A percentile compares a stretch with the other conserved stretches of the same genome.
phyloP scores from a whole-genome alignment of 1,140 invertebrate species.

The Conopomorpha cramerella region DNA sequence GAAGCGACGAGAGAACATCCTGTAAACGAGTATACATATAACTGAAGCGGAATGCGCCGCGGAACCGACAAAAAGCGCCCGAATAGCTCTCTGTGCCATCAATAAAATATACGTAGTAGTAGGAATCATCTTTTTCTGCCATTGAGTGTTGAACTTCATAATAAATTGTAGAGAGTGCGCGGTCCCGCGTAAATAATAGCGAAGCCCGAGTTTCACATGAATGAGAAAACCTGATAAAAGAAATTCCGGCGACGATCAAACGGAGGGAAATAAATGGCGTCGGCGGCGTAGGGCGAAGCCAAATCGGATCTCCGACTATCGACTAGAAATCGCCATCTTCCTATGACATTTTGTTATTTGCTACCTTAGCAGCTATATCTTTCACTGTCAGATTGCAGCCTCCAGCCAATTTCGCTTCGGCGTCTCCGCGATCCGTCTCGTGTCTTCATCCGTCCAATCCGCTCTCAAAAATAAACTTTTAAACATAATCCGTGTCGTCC shows the following conservation, averaged over 20 bases:
- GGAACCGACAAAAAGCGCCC: constrained; percentile 1
- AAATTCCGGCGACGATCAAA: constrained; percentile 35
- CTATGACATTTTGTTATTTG: constrained; percentile 17
- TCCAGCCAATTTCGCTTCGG: not conserved
- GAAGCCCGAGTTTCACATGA: constrained; percentile 21
- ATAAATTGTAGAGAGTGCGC: constrained; percentile 16
- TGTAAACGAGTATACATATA: constrained; percentile 10
- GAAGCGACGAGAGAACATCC: constrained; percentile 26
- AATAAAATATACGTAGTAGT: constrained; percentile 17
- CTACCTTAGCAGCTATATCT: constrained; percentile 13
- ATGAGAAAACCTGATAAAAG: constrained; percentile 30
- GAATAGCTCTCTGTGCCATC: constrained; percentile 10
- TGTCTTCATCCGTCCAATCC: not conserved
- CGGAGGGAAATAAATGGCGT: constrained; percentile 26
- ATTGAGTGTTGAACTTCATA: constrained; percentile 16
- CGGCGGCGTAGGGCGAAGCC: constrained; percentile 4
- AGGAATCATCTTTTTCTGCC: constrained; percentile 12
- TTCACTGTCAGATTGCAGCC: constrained; percentile 13
- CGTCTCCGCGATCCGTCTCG: not conserved
- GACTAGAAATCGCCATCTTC: constrained; percentile 5
- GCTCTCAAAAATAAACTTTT: not conserved
- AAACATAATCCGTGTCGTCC: not conserved
- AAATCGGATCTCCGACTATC: constrained; percentile 7
- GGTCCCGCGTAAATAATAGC: constrained; percentile 13
- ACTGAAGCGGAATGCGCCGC: constrained; percentile 6